These are phyloP conservation scores for Circaetus gallicus DNA, from an alignment of 2,113 vertebrate species.

Conservation along the genomic window DNA sequence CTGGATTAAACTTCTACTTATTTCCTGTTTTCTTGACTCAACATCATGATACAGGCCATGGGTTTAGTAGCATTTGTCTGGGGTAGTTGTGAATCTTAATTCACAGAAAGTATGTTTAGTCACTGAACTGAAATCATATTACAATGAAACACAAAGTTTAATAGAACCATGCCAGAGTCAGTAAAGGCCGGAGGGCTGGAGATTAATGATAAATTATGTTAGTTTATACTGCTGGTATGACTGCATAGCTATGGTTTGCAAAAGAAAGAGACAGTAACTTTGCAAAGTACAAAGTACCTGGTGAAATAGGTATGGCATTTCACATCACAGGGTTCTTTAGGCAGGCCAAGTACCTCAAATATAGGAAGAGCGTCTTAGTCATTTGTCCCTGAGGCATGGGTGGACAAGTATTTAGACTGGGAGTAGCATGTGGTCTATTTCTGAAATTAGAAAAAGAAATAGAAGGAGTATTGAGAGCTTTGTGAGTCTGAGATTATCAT, in stretches of 20 bases:
- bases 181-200: slow-evolving; percentile 31
- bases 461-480: neutral
- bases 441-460: neutral
- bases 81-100: slow-evolving; percentile 41
- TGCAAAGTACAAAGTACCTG: neutral
- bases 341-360: neutral
- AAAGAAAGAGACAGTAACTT: neutral
- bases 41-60: slow-evolving; percentile 1
- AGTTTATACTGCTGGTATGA: neutral
- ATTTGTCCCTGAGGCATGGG: neutral
- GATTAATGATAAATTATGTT: slow-evolving; percentile 32
- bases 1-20: slow-evolving; percentile 28
- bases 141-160: slow-evolving; percentile 44
- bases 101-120: slow-evolving; percentile 37
- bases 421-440: neutral
- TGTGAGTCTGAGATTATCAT: neutral
- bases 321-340: neutral
- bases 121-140: slow-evolving; percentile 36
- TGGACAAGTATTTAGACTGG: neutral
- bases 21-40: slow-evolving; percentile 27
- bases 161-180: slow-evolving; percentile 18
- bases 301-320: neutral
- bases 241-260: neutral
- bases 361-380: neutral
- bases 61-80: slow-evolving; percentile 9